Percentiles rank a stretch among this genome's conserved stretches.
phyloP scores from a whole-genome alignment of 1,140 invertebrate species.

The Pygmarrhopalites habei region DNA sequence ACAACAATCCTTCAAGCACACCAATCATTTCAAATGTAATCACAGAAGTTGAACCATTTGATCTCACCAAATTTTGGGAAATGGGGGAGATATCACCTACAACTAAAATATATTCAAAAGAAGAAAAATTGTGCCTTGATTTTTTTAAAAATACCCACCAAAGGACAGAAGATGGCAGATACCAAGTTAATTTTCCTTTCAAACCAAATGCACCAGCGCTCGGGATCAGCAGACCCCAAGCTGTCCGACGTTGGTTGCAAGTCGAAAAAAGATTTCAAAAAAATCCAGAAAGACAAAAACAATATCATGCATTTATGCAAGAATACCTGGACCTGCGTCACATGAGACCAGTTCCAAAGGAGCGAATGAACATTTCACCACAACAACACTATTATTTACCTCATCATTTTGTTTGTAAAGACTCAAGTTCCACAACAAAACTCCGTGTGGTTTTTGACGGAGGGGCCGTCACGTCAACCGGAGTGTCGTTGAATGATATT shows the following conservation, averaged over 20 bases:
- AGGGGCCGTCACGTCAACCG: slow-evolving; percentile 17
- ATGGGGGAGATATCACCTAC: slow-evolving; percentile 34
- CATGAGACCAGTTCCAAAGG: slow-evolving; percentile 35
- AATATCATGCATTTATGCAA: slow-evolving; percentile 40
- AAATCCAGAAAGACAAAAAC: slow-evolving; percentile 22
- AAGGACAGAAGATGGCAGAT: slow-evolving; percentile 30
- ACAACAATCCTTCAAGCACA: neutral
- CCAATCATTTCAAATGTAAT: neutral
- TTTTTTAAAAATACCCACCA: slow-evolving; percentile 30
- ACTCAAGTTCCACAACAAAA: slow-evolving; percentile 25
- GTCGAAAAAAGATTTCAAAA: slow-evolving; percentile 35
- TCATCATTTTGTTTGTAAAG: slow-evolving; percentile 35
- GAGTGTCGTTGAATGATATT: slow-evolving; percentile 30
- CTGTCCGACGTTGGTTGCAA: slow-evolving; percentile 32
- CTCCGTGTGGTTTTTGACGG: slow-evolving; percentile 38
- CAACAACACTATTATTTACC: slow-evolving; percentile 33
- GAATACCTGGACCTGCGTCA: slow-evolving; percentile 40
- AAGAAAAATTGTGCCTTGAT: slow-evolving; percentile 32
- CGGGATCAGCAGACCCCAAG: slow-evolving; percentile 27
- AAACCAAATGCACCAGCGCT: slow-evolving; percentile 17
- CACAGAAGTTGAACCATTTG: neutral
- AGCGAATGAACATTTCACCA: slow-evolving; percentile 24
- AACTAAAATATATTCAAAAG: neutral
- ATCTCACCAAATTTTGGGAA: slow-evolving; percentile 40
- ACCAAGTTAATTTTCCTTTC: slow-evolving; percentile 39